Conservation (phyloP, 2,797 vertebrate species). For the Phalloptychus januarius region DNA sequence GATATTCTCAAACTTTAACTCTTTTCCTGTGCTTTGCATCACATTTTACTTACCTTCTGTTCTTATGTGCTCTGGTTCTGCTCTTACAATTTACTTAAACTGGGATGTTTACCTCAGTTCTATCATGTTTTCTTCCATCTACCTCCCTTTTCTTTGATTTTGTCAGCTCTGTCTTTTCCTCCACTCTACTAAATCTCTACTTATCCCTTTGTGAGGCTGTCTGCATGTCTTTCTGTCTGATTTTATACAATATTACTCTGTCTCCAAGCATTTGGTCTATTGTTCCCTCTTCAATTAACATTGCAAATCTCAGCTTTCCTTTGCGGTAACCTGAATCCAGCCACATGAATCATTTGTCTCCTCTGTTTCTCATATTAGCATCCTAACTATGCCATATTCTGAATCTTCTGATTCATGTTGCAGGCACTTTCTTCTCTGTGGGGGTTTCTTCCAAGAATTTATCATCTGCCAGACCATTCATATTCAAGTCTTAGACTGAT, state of each 20-base stretch:
- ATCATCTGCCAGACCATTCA: slow-evolving; percentile 35
- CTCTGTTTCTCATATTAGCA: slow-evolving; percentile 31
- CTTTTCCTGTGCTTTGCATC: slow-evolving; percentile 25
- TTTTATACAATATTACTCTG: slow-evolving; percentile 17
- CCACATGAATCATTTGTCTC: slow-evolving; percentile 50
- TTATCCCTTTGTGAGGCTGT: neutral
- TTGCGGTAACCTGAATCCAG: slow-evolving; percentile 30
- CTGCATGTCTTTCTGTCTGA: slow-evolving; percentile 3
- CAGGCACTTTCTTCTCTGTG: slow-evolving; percentile 16
- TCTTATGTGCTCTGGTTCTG: slow-evolving; percentile 14
- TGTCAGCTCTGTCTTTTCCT: slow-evolving; percentile 4
- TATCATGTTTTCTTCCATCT: slow-evolving; percentile 3
- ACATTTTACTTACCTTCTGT: slow-evolving; percentile 4
- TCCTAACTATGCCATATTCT: slow-evolving; percentile 35
- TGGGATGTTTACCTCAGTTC: neutral
- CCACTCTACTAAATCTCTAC: neutral
- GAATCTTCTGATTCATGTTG: slow-evolving; percentile 35
- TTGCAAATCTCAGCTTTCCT: slow-evolving; percentile 43
- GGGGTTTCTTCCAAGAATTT: slow-evolving; percentile 15
- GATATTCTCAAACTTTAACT: slow-evolving; percentile 37
- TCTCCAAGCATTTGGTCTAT: slow-evolving; percentile 47
- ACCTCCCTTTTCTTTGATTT: slow-evolving; percentile 20
- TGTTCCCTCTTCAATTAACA: slow-evolving; percentile 59
- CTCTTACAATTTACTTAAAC: slow-evolving; percentile 6
- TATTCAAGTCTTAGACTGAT: slow-evolving; percentile 18